Percentiles rank a stretch among this genome's conserved stretches.
phyloP scores from a whole-genome alignment of 2,888 invertebrate genomes.

The Oscheius sp. region DNA sequence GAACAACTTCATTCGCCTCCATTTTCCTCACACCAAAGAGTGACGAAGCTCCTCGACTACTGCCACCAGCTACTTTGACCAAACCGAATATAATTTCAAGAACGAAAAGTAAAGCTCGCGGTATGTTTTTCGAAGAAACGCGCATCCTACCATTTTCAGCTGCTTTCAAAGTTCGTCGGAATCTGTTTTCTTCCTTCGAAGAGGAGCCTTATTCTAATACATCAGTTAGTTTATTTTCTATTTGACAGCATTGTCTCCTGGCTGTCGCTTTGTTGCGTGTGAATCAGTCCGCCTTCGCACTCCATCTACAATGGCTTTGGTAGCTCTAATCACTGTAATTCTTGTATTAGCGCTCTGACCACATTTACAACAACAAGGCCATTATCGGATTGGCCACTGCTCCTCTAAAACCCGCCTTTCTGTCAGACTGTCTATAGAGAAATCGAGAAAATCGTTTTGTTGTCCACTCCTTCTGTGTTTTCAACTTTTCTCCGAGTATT shows the following conservation, averaged over 20 bases:
- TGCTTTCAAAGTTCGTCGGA: conserved; percentile 1
- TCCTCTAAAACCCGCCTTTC: neutral
- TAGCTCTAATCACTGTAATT: neutral
- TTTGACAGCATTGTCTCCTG: neutral
- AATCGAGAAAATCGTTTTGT: neutral
- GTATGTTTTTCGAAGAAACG: neutral
- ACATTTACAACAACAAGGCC: neutral
- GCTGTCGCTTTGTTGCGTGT: neutral
- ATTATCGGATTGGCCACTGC: neutral
- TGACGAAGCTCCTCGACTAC: neutral
- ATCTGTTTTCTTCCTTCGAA: neutral
- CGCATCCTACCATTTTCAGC: neutral
- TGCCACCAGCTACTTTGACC: conserved; percentile 17
- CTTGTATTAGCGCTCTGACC: neutral
- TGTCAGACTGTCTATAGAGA: neutral
- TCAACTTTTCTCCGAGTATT: neutral
- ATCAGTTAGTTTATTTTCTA: conserved; percentile 10
- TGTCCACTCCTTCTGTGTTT: neutral
- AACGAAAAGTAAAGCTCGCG: conserved; percentile 2
- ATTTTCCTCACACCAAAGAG: neutral
- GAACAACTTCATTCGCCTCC: no score
- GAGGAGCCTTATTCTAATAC: neutral
- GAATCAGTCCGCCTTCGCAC: neutral
- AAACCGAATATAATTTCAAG: conserved; percentile 1
- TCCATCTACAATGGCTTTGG: neutral